phyloP scores from a whole-genome alignment of 2,113 vertebrate species.

The Anser cygnoides region DNA sequence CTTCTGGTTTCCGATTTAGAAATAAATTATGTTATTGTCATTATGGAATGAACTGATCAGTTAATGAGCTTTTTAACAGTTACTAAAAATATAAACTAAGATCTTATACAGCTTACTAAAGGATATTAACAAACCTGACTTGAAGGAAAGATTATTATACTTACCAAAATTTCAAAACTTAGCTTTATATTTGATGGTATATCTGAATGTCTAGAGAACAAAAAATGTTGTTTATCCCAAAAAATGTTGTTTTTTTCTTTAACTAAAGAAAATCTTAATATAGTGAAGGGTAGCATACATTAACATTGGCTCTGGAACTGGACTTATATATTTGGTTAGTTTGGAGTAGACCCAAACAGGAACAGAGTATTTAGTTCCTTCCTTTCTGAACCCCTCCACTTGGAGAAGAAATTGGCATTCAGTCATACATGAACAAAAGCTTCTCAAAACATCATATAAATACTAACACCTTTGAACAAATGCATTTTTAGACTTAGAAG shows the following conservation, averaged over 20 bases:
- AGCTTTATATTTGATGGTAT: background rate
- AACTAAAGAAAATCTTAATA: background rate
- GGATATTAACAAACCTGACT: background rate
- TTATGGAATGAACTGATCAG: background rate
- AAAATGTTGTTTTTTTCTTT: background rate
- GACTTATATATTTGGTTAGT: background rate
- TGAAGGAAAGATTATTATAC: background rate
- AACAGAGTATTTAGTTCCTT: background rate
- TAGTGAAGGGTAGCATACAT: background rate
- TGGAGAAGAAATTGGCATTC: background rate
- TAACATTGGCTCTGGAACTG: background rate
- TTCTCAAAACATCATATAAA: background rate
- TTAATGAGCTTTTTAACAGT: background rate
- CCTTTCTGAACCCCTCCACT: background rate
- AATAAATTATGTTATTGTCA: background rate
- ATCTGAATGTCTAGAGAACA: background rate
- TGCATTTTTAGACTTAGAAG: background rate
- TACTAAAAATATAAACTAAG: background rate
- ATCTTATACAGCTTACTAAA: background rate
- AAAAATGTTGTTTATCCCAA: background rate
- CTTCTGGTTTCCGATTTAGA: background rate
- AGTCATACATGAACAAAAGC: background rate
- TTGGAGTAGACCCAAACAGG: background rate
- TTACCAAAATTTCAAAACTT: background rate
- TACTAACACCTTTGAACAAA: background rate